Evolutionary conservation across 2,797 vertebrate genomes (phyloP), one percentile per base, ranked within the genome.

Genomic region (Lepus townsendii): DNA sequence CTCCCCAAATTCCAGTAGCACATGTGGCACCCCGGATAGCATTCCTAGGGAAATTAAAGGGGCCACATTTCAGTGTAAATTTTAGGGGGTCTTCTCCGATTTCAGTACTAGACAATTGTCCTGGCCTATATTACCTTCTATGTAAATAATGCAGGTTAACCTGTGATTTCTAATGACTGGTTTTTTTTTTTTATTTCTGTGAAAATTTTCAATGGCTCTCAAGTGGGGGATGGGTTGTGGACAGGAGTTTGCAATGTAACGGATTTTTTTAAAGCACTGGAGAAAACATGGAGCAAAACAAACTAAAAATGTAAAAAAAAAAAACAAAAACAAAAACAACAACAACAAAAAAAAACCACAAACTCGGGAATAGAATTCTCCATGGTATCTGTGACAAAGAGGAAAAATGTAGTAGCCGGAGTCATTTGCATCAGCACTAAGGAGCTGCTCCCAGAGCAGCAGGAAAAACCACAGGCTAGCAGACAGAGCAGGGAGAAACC

Each of bases 161-260:
- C 24, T 73, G 42, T 71, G 32, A 71, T 71, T 7, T 35, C n/a
- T 32, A 69, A 69, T 17, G 12, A 62, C 22, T 71, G 50, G 35
- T 52, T 52, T 50, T 69, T 79, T 35, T 62, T 71, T 90, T 80
- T 57, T 80, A 72, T 62, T 90, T 72, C 22, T 90, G 66, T 72
- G 88, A 90, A 80, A 80, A 80, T 80, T 62, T 19, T 30, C n/a
- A 60, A 69, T 80, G 27, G 27, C 69, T 30, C 42, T 30, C 2
- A 9, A 72, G 22, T 72, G 14, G 77, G 5, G 69, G 57, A 72
- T 90, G 54, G 54, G 13, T 38, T 50, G 60, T 27, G 54, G 69
- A 78, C 35, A 3, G 1, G 54, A 16, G 62, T 62, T 32, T 71
- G 69, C 57, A 47, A 10, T 19, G 16, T 38, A 80, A 30, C 30